Evolutionary conservation across 2,797 vertebrate genomes (phyloP).

Genomic region (Cyprinodon diabolis): DNA sequence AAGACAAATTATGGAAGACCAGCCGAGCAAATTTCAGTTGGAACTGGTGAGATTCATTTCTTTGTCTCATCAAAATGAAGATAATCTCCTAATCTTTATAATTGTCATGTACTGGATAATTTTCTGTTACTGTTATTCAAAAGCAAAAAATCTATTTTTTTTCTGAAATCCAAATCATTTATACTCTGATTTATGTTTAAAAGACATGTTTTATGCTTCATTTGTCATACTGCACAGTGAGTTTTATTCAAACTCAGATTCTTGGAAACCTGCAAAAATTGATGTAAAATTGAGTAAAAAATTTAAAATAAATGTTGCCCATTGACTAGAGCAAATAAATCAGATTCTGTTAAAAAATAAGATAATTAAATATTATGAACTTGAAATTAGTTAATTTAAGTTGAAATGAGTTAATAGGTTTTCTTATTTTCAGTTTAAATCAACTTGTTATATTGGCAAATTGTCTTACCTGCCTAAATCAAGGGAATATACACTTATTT

Average conservation of each 20-base stretch:
- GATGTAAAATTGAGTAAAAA: no score
- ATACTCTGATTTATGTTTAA: neutral
- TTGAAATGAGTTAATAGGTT: no score
- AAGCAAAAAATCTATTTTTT: neutral
- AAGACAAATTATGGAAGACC: slow-evolving; percentile 42
- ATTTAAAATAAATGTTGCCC: no score
- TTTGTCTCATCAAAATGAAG: neutral
- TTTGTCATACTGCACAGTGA: neutral
- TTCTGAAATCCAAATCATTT: neutral
- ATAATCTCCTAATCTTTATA: neutral
- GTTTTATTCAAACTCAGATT: neutral
- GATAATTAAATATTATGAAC: no score
- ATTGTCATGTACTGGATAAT: neutral
- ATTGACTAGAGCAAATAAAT: no score
- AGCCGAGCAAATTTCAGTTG: slow-evolving; percentile 13
- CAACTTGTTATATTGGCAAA: no score
- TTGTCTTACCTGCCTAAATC: no score
- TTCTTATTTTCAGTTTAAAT: no score
- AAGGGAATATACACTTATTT: no score
- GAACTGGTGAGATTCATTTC: slow-evolving; percentile 59
- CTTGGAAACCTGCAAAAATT: no score
- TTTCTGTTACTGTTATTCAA: neutral
- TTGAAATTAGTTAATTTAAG: no score
- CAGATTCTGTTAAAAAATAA: no score
- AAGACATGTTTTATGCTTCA: neutral